Evolutionary conservation across 2,888 invertebrate species (phyloP), one percentile per base, ranked within the genome.

Genomic region (Congeria kusceri): DNA sequence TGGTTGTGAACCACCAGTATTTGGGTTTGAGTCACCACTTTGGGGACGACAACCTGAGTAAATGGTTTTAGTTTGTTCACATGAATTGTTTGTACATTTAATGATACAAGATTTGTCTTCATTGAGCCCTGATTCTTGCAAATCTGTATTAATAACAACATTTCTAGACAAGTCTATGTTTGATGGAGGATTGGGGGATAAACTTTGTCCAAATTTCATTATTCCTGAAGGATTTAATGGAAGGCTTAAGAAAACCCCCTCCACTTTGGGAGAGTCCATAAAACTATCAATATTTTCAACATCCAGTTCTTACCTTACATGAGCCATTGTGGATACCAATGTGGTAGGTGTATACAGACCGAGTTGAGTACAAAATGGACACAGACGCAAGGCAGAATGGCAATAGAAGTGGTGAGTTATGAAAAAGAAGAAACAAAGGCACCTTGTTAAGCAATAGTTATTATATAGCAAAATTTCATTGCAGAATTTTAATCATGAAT

Each of bases 221-320:
- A 62, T 59, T 18, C 77, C 83, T 28, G 65, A 68, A 18, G 65
- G 23, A 18, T 59, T 32, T 28, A 63, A 27, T 27, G 74, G 47
- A 44, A 62, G 56, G 56, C 66, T 20, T 39, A 73, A 76, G 23
- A 83, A 71, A 15, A 80, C 69, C 68, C 58, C 74, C n/a, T 69
- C 76, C 66, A 46, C 66, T 49, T 44, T 62, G 44, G 59, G 62
- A 32, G 75, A 83, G 44, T 59, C 66, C 39, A 39, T 39, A 65
- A 67, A 62, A 73, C 61, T 71, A 13, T 66, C 28, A 29, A 27
- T 49, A 47, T 78, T 44, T 58, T 86, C 82, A 71, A 81, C 71
- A 77, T 84, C 83, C 62, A 77, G 86, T 83, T 86, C 89, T 90
- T 89, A 88, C 89, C 88, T 88, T 88, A 83, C 87, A 53, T 53